A percentile compares a stretch with the other conserved stretches of the same genome.
Evolutionary conservation across 2,113 vertebrate genomes (phyloP).

Genomic region (Nettapus auritus): DNA sequence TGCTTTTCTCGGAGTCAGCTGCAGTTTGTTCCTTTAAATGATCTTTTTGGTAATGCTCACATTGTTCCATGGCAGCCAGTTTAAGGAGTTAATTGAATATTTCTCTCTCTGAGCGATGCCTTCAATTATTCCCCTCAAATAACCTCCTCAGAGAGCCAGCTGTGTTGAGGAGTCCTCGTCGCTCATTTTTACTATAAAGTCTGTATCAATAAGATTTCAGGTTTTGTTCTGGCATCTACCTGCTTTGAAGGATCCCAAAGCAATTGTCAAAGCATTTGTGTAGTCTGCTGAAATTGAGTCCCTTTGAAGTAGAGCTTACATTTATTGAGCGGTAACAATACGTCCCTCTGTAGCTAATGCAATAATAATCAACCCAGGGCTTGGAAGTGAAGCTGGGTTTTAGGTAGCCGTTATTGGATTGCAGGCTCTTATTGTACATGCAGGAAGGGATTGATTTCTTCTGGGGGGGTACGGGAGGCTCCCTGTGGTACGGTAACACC

Average conservation of each 20-base stretch:
- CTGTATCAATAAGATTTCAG: neutral
- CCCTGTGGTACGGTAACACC: neutral
- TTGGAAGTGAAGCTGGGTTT: neutral
- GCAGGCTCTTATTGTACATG: neutral
- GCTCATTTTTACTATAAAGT: neutral
- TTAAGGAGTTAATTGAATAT: constrained; percentile 15
- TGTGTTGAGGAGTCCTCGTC: neutral
- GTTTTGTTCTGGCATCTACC: neutral
- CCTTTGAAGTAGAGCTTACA: neutral
- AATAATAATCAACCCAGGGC: constrained; percentile 52
- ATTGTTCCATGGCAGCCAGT: neutral
- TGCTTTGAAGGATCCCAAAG: neutral
- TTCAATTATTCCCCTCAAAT: neutral
- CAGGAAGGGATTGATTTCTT: neutral
- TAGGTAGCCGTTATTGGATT: constrained; percentile 40
- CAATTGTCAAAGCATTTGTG: neutral
- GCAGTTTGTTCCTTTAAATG: neutral
- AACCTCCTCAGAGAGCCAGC: neutral
- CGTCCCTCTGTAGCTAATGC: constrained; percentile 10
- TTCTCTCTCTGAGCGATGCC: neutral
- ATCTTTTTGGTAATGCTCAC: neutral
- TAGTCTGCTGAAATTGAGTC: neutral
- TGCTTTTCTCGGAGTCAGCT: neutral
- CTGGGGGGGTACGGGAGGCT: neutral
- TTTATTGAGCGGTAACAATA: neutral